phyloP scores from a whole-genome alignment of 2,113 vertebrate genomes.

The Xenus cinereus region DNA sequence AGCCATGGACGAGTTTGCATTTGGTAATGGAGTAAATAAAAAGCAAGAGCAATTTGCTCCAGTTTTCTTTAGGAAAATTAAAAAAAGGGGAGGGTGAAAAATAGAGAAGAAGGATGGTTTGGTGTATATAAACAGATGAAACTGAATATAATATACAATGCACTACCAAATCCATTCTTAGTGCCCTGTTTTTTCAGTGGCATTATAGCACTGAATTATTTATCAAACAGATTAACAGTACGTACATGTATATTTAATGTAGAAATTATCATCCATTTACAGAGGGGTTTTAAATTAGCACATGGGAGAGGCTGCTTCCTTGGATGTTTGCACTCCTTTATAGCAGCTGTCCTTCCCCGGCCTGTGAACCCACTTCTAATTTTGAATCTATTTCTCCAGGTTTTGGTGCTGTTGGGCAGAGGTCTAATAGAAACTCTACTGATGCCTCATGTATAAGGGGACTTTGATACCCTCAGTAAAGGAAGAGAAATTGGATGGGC shows the following conservation, averaged over 20 bases:
- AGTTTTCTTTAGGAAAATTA: neutral
- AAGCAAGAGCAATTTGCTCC: neutral
- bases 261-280: conserved; percentile 36
- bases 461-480: neutral
- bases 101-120: neutral
- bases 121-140: neutral
- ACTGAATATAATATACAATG: neutral
- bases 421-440: neutral
- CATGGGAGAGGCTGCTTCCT: neutral
- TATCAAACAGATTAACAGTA: conserved; percentile 45
- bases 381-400: neutral
- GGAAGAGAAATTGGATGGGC: neutral
- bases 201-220: conserved; percentile 59
- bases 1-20: neutral
- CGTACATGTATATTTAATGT: conserved; percentile 61
- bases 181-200: neutral
- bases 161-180: neutral
- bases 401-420: neutral
- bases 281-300: conserved; percentile 26
- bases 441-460: no score
- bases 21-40: neutral
- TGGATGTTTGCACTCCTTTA: neutral
- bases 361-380: neutral
- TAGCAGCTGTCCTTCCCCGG: neutral
- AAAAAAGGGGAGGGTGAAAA: neutral